phyloP scores from a whole-genome alignment of 2,888 invertebrate genomes.

The Ligdia adustata region DNA sequence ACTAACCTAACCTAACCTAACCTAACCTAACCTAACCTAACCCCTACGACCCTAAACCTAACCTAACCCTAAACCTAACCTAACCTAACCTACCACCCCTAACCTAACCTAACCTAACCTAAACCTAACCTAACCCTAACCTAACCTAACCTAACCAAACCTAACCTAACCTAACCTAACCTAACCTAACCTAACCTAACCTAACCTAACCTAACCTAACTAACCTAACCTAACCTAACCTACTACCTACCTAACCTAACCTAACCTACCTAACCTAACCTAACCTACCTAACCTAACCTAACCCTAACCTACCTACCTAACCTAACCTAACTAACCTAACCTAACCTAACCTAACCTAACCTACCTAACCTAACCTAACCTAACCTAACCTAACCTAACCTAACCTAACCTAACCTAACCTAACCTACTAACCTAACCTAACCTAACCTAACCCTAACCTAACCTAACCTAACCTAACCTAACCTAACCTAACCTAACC shows the following conservation, averaged over 20 bases:
- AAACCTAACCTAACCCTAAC: too few species aligned
- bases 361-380: too few species aligned
- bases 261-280: too few species aligned
- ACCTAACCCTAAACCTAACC: too few species aligned
- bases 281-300: conserved; percentile 33
- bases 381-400: conserved; percentile 31
- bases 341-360: too few species aligned
- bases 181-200: conserved; percentile 32
- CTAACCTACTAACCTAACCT: too few species aligned
- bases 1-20: too few species aligned
- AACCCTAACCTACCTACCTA: conserved; percentile 32
- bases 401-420: conserved; percentile 36
- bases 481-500: conserved; percentile 32
- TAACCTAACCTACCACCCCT: too few species aligned
- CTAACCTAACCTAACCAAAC: conserved; percentile 35
- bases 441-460: too few species aligned
- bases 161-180: conserved; percentile 36
- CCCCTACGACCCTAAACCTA: conserved; percentile 27
- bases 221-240: conserved; percentile 27
- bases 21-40: conserved; percentile 32
- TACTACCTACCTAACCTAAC: conserved; percentile 29
- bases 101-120: too few species aligned
- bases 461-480: conserved; percentile 35
- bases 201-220: conserved; percentile 31
- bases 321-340: conserved; percentile 31